Evolutionary conservation across 2,113 vertebrate genomes (phyloP).

Genomic region (Oncorhynchus gorbuscha): DNA sequence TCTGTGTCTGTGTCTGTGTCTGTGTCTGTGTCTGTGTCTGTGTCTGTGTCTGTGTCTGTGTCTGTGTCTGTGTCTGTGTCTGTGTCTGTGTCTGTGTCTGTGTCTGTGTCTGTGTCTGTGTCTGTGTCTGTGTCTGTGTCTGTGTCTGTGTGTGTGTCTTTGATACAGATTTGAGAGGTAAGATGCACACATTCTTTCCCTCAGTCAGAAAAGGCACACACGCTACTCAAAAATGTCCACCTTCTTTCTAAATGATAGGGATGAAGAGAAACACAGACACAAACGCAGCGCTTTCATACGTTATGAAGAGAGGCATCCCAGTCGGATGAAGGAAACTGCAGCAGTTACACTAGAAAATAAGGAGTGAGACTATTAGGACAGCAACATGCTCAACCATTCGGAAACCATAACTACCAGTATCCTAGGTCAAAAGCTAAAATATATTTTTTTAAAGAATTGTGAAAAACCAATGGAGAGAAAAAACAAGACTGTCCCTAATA

Average conservation of each 20-base stretch:
- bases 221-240: constrained; percentile 55
- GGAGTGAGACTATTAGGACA: constrained; percentile 83
- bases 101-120: background rate
- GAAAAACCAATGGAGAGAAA: constrained; percentile 62
- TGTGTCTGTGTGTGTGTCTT: background rate
- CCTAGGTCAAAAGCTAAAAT: constrained; percentile 84
- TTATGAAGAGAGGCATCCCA: constrained; percentile 66
- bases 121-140: background rate
- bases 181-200: constrained; percentile 77
- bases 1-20: background rate
- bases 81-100: background rate
- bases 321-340: constrained; percentile 66
- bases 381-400: constrained; percentile 93
- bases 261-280: constrained; percentile 60
- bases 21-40: constrained; percentile 13
- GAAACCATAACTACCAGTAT: constrained; percentile 82
- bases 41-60: background rate
- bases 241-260: constrained; percentile 72
- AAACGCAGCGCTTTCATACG: constrained; percentile 67
- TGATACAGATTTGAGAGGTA: constrained; percentile 63
- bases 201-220: constrained; percentile 81
- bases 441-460: too few relatives aligned
- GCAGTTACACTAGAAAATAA: constrained; percentile 77
- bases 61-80: background rate
- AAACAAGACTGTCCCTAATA: constrained; percentile 73